phyloP scores from a whole-genome alignment of 2,888 invertebrate species.

The Pollenia griseotomentosa region DNA sequence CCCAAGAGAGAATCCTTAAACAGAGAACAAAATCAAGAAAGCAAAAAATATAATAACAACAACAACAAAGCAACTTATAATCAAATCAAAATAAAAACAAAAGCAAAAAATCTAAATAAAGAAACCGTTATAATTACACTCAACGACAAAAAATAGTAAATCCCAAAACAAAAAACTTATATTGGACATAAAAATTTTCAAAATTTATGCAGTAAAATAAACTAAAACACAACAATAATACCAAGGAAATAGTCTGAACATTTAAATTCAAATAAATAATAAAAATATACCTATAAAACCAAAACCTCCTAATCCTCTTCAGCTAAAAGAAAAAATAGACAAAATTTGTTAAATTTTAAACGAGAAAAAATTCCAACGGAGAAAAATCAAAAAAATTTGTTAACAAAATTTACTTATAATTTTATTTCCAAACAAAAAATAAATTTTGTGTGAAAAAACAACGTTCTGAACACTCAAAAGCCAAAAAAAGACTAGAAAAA shows the following conservation, averaged over 20 bases:
- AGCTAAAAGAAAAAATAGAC: slow-evolving; percentile 73
- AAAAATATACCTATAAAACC: slow-evolving; percentile 71
- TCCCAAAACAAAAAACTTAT: slow-evolving; percentile 56
- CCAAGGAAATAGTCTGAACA: slow-evolving; percentile 69
- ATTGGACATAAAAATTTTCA: slow-evolving; percentile 61
- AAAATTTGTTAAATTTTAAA: slow-evolving; percentile 76
- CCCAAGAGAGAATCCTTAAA: slow-evolving; percentile 37
- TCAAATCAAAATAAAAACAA: slow-evolving; percentile 73
- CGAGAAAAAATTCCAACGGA: slow-evolving; percentile 55
- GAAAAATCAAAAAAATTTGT: slow-evolving; percentile 63
- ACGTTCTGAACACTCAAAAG: slow-evolving; percentile 79
- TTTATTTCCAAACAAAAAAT: slow-evolving; percentile 60
- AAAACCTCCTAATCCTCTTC: slow-evolving; percentile 36
- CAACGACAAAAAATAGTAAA: slow-evolving; percentile 66
- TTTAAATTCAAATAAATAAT: not conserved
- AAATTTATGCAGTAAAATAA: slow-evolving; percentile 74
- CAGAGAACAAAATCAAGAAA: slow-evolving; percentile 68
- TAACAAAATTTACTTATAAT: slow-evolving; percentile 73
- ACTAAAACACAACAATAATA: slow-evolving; percentile 64
- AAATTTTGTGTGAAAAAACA: slow-evolving; percentile 72
- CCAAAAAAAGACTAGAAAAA: slow-evolving; percentile 63
- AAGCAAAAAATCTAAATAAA: slow-evolving; percentile 71
- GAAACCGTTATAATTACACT: slow-evolving; percentile 66
- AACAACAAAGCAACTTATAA: slow-evolving; percentile 71
- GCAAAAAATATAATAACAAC: slow-evolving; percentile 66